Percentiles rank a stretch among this genome's conserved stretches.
Conservation (phyloP, 2,113 vertebrate genomes). For the Pachypanchax playfairii region DNA sequence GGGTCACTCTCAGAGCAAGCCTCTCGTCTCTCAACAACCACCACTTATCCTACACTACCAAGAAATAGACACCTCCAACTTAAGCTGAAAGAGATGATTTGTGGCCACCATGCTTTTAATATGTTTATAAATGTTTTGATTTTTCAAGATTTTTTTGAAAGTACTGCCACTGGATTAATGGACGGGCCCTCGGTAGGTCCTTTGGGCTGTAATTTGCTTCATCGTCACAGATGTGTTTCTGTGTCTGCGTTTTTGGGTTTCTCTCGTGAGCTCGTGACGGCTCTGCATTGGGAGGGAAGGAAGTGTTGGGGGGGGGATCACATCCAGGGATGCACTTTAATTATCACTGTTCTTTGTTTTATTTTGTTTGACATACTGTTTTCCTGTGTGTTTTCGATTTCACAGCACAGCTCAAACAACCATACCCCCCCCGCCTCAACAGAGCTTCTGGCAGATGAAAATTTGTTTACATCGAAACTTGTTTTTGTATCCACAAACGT, state of each 20-base stretch:
- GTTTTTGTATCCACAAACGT: constrained; percentile 70
- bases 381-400: constrained; percentile 56
- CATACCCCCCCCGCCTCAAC: constrained; percentile 73
- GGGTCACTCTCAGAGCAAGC: constrained; percentile 20
- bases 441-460: constrained; percentile 72
- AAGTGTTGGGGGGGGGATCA: constrained; percentile 30
- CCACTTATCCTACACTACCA: constrained; percentile 44
- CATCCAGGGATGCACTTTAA: constrained; percentile 80
- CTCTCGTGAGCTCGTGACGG: constrained; percentile 51
- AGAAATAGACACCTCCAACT: constrained; percentile 58
- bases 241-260: constrained; percentile 38
- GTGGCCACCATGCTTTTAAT: constrained; percentile 64
- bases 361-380: constrained; percentile 35
- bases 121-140: constrained; percentile 48
- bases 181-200: constrained; percentile 61
- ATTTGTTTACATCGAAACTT: constrained; percentile 75
- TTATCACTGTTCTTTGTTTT: constrained; percentile 56
- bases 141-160: constrained; percentile 64
- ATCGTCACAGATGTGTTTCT: constrained; percentile 45
- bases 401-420: constrained; percentile 71
- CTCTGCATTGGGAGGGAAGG: constrained; percentile 37
- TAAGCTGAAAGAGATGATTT: constrained; percentile 66
- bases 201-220: constrained; percentile 53
- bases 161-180: constrained; percentile 78
- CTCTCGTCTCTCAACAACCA: constrained; percentile 32